Evolutionary conservation across 2,113 vertebrate genomes (phyloP), one percentile per base, ranked within the genome.

Genomic region (Donacobius atricapilla): DNA sequence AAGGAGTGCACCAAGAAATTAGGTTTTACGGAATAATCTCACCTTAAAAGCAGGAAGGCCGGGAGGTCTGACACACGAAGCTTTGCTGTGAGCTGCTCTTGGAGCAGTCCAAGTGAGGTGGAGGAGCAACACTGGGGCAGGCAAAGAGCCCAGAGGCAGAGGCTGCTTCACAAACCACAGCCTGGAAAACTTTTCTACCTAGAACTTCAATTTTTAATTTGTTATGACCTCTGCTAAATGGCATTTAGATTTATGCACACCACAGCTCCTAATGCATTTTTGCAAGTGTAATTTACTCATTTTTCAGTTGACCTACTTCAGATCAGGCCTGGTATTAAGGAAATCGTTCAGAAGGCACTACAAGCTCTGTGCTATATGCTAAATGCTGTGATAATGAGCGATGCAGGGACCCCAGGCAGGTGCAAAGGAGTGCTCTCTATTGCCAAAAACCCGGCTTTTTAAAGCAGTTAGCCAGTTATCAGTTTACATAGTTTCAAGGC

Each of bases 241-340:
- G 71, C 65, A 73, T 53, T 19, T 82, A 73, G 76, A 94, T 95
- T 90, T 91, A 66, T 25, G 77, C 42, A 66, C 37, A 30, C 50
- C 0, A 0, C 72, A 77, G 47, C n/a, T 64, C 65, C 85, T 83
- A 45, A 81, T 87, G 73, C 75, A 25, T 82, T 96, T 93, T 65
- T 69, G 64, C 58, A 70, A 93, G 40, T 66, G 71, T 83, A 90
- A 95, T 94, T 84, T 83, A 86, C 89, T 83, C 51, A 56, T 93
- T 94, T 93, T 95, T 88, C 82, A 83, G 77, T 15, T 95, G 94
- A 93, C 96, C 75, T 96, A 89, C 72, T 96, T 96, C 87, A 79
- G 92, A 47, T 65, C 69, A 83, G 86, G 65, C 76, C 80, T 84
- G 63, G 66, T 66, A 85, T 90, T 92, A 70, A 69, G 94, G 91